Conservation (phyloP, 1,140 invertebrate genomes). For the Drosophila melanogaster region Release_6_plus_ISO1_MT NT_033777.3:9960001-9960500, state of each 20-base stretch:
- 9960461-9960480: conserved; percentile 69
- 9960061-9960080: conserved; percentile 11
- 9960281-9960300: background rate
- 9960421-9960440: conserved; percentile 47
- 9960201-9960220: conserved; percentile 57
- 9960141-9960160: conserved; percentile 34
- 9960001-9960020: background rate
- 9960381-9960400: conserved; percentile 74
- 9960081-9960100: conserved; percentile 60
- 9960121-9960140: conserved; percentile 58
- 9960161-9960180: conserved; percentile 7
- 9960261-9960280: background rate
- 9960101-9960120: conserved; percentile 79
- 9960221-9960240: conserved; percentile 81
- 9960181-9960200: background rate
- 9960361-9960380: conserved; percentile 69
- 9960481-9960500: conserved; percentile 54
- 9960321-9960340: conserved; percentile 23
- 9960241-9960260: conserved; percentile 60
- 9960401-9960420: conserved; percentile 52
- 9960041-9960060: conserved; percentile 11
- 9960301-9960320: background rate
- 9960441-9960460: conserved; percentile 75
- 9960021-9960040: conserved; percentile 4
- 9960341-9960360: conserved; percentile 70